Base-by-base conservation (phyloP, 2,797 vertebrate species). In the Periparus ater region DNA sequence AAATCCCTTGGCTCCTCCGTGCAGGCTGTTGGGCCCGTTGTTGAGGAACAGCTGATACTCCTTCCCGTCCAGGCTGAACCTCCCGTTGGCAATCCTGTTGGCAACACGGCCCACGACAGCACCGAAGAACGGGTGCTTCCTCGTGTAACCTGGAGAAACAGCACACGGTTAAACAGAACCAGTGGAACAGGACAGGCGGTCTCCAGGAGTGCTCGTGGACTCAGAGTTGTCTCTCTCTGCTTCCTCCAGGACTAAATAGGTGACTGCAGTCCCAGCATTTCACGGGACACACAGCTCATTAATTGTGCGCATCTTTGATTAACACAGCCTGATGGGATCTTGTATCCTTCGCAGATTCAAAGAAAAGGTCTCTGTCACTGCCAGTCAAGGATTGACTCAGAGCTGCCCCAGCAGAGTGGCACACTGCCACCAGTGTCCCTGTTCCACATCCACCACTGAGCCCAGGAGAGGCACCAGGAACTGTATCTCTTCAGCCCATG, bases 1-100 rank as follows among this genome's bases (percentile, higher is more conserved):
- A 96, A 99, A 99, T 21, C 99, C 99, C 58, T 34, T 97, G 89
- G 98, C 88, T 47, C 99, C 99, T 81, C 99, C 99, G 0, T 99
- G 99, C 38, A 99, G 96, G 20, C 99, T 98, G 96, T 99, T 99
- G 42, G 99, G 99, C 27, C 98, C 98, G 0, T 98, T 98, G 96
- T 99, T 99, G 89, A 98, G 71, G 53, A 98, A 98, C 10, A 99
- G 97, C 30, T 98, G 98, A 80, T 98, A 98, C 32, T 98, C 97
- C 54, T 98, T 98, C 54, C 98, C 98, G 0, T 99, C 98, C 47
- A 99, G 21, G 0, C 50, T 73, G 93, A 99, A 99, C 14, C 70
- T 98, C 14, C 99, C 99, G 10, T 96, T 96, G 3, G 98, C 98
- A 25, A 99, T 99, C 88, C 99, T 97, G 96, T 99, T 99, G 93